Evolutionary conservation across 2,797 vertebrate species (phyloP), one percentile per base, ranked within the genome.

Genomic region (Ibycter americanus): DNA sequence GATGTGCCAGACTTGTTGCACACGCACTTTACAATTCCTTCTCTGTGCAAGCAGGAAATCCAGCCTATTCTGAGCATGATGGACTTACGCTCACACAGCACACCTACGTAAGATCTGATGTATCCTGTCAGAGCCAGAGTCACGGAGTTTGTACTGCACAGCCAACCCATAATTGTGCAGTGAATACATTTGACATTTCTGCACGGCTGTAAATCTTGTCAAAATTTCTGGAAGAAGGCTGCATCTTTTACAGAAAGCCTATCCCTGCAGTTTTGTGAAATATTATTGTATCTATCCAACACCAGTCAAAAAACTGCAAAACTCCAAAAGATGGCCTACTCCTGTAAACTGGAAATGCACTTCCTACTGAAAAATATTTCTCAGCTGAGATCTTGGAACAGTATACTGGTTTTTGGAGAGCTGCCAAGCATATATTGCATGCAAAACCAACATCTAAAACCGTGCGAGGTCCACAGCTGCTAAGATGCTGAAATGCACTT

Each of bases 1-100:
- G 87, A 96, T 96, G 96, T 96, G 96, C 80, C 96, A 96, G 96
- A 97, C 96, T 96, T 87, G 79, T 74, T 95, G 96, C 96, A 96
- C 94, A 96, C 83, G 88, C 94, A 92, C 86, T 40, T 56, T 82
- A 81, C 90, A 79, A 87, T 54, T 93, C 83, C 72, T 90, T 82
- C 62, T 25, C 77, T 32, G 21, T 51, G 49, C 66, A 89, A 74
- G 68, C 61, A 91, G 85, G 65, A 95, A 95, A 96, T 74, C 55
- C 87, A 92, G 21, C 89, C 58, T 89, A 46, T 71, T 93, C 38
- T 32, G 76, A 93, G 82, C 49, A 91, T 11, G 87, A 92, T 15
- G 89, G 68, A 58, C 84, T 85, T 85, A 52, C 2, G 27, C 42
- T 89, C 49, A 84, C 61, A 80, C 51, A 85, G 78, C 71, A 90